Evolutionary conservation across 1,140 invertebrate genomes (phyloP), one percentile per base, ranked within the genome.

Genomic region (Melipona quadrifasciata): DNA sequence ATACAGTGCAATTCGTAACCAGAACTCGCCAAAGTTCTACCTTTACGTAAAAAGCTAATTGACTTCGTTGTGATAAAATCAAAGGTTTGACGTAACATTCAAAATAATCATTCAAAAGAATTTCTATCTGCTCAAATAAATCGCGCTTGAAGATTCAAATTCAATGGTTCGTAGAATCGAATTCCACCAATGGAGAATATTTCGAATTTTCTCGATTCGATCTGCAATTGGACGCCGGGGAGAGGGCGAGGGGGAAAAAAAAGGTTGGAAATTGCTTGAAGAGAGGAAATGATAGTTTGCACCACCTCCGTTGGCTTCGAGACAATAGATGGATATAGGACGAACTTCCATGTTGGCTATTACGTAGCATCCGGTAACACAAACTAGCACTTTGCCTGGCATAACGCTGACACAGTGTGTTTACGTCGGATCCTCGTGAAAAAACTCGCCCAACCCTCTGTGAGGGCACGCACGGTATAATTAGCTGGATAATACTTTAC

Each of bases 331-430:
- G 85, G 86, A 90, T 82, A 86, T 89, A 91, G 88, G 87, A 84
- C 87, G 83, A 84, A 65, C 88, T 87, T 90, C 80, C 88, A 86
- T 70, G 87, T 87, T 81, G 84, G 88, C 92, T 91, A 93, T 93
- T 93, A 93, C 79, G 76, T 86, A 24, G 76, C 89, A 91, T 93
- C 93, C 93, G 92, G 91, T 91, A 91, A 93, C 92, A 93, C 89
- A 92, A 93, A 91, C 91, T 89, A 92, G 92, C 93, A 93, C 93
- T 93, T 92, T 92, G 86, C 85, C 58, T 70, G 81, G 86, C 84
- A 81, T 87, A 87, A 91, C 85, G 88, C 91, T 90, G 90, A 90
- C 91, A 90, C 87, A 86, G 86, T 84, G 73, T 85, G 84, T 90
- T 89, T 91, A 86, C 75, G 73, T 88, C 78, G 80, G 65, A 86